phyloP scores from a whole-genome alignment of 2,888 invertebrate species.

The Calameuta filiformis region DNA sequence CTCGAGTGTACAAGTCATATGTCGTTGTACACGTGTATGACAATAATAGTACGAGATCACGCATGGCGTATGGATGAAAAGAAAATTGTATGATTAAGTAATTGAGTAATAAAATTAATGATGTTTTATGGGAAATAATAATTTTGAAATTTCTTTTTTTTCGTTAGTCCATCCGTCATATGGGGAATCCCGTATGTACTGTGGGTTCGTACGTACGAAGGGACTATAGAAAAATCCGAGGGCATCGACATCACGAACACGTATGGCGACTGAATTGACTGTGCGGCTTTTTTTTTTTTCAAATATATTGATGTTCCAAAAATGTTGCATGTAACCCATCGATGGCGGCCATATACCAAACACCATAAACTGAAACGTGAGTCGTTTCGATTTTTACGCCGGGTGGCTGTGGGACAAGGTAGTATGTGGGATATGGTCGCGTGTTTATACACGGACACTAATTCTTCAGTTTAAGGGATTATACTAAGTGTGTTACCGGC shows the following conservation, averaged over 20 bases:
- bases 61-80: too few species aligned
- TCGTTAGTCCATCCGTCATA: too few species aligned
- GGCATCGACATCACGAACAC: too few species aligned
- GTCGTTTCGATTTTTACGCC: background rate
- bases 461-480: conserved; percentile 20
- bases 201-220: too few species aligned
- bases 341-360: background rate
- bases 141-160: too few species aligned
- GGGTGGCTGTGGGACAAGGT: background rate
- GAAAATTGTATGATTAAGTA: too few species aligned
- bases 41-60: too few species aligned
- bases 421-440: background rate
- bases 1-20: background rate
- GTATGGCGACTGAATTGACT: too few species aligned
- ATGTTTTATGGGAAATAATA: background rate
- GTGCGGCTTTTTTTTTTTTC: too few species aligned
- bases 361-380: background rate
- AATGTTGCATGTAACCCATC: background rate
- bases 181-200: too few species aligned
- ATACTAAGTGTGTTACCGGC: conserved; percentile 9
- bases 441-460: conserved; percentile 17
- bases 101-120: too few species aligned
- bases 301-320: background rate
- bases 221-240: too few species aligned
- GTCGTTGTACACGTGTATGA: background rate